Conservation (phyloP, 2,113 vertebrate genomes). For the Arvicanthis niloticus region DNA sequence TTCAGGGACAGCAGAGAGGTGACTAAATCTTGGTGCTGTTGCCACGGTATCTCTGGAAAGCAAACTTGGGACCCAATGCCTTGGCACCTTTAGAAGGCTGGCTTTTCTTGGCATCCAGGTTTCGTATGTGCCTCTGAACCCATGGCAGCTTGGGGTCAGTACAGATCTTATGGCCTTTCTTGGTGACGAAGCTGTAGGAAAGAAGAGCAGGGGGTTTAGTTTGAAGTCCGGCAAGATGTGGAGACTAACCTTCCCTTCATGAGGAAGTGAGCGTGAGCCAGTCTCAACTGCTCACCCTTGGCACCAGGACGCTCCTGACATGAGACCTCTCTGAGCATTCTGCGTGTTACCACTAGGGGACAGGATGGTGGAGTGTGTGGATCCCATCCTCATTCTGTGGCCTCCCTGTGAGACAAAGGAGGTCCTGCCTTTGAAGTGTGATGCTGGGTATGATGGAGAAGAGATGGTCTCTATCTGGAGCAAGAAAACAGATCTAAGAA, state of each 20-base stretch:
- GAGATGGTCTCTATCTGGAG: neutral
- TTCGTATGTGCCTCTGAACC: conserved; percentile 52
- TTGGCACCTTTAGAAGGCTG: accelerated
- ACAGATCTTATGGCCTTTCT: conserved; percentile 41
- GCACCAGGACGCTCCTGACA: too few relatives aligned
- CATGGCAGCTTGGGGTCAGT: conserved; percentile 32
- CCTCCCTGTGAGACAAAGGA: neutral
- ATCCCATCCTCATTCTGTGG: neutral
- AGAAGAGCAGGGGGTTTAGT: neutral
- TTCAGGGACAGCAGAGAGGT: neutral
- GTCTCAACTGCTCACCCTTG: too few relatives aligned
- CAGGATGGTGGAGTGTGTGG: too few relatives aligned
- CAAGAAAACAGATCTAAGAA: neutral
- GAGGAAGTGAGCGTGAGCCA: neutral
- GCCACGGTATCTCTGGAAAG: accelerated
- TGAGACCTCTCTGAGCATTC: neutral
- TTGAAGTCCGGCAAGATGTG: neutral
- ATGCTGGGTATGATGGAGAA: neutral
- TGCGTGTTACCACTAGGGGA: neutral
- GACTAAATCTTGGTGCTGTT: neutral
- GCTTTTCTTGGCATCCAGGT: conserved; percentile 28
- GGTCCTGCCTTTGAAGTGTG: neutral
- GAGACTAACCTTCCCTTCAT: neutral
- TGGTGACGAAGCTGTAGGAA: conserved; percentile 66
- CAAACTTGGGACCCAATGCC: accelerated